Evolutionary conservation across 2,797 vertebrate species (phyloP), one percentile per base, ranked within the genome.

Genomic region (Sebastes wilsoni): DNA sequence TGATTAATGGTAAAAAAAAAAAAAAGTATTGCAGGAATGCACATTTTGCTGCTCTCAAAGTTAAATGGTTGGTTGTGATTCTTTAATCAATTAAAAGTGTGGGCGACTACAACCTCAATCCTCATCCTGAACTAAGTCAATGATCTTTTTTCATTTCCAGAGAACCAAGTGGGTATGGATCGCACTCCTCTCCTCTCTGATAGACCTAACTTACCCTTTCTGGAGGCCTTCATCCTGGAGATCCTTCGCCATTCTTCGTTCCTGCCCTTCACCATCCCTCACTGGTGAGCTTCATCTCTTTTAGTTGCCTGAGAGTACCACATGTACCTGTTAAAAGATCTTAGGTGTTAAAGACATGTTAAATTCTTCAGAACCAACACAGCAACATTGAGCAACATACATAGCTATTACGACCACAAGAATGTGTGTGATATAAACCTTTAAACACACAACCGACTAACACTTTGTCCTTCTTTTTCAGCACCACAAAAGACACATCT

Each of bases 241-340:
- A 74, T 91, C 58, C 96, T 98, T 75, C 94, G 97, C 1, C 97
- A 98, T 82, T 95, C 96, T 0, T 97, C 97, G 32, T 98, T 97
- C 46, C 0, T 98, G 22, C 98, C 98, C 11, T 97, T 99, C 85
- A 98, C 98, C 32, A 98, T 99, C 81, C 97, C 97, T 0, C 98
- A 98, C 86, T 96, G 98, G 97, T 99, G 84, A 92, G 94, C 5
- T 36, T 82, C 0, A 28, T 32, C 14, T 62, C 8, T 74, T 52
- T 71, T 18, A 52, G 38, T 38, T 42, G 14, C 4, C 23, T 0
- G 5, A 85, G 18, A 78, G 6, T 30, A 66, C 6, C 22, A 66
- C 22, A 1, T 2, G n/a, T 75, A 1, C 14, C 34, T 12, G 12
- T 25, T 22, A 46, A 58, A 64, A 3, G 20, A 7, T 14, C 2